Conservation (phyloP, 2,888 invertebrate genomes). For the Caenorhabditis sp. region DNA sequence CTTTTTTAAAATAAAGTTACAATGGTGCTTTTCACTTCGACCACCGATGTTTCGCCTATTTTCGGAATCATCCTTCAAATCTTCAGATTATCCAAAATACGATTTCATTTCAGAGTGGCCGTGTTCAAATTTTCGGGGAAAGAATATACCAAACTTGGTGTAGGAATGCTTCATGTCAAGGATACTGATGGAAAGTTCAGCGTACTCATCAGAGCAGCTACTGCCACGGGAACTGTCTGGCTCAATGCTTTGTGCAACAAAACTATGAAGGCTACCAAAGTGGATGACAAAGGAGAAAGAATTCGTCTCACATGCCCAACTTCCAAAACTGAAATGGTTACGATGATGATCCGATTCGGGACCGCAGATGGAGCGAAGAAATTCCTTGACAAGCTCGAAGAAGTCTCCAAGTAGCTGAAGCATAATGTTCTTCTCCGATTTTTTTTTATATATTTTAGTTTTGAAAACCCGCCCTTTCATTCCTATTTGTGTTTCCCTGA, state of each 20-base stretch:
- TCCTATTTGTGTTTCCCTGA: not conserved
- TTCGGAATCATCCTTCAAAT: too few relatives aligned
- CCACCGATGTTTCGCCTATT: too few relatives aligned
- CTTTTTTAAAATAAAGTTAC: too few relatives aligned
- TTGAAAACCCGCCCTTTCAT: constrained; percentile 1
- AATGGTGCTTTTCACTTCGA: too few relatives aligned
- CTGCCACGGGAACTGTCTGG: constrained; percentile 75
- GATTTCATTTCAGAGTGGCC: constrained; percentile 62
- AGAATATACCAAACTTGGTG: constrained; percentile 72
- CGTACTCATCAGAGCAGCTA: constrained; percentile 74
- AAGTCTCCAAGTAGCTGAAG: constrained; percentile 37
- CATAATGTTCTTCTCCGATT: constrained; percentile 3
- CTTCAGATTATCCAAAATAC: not conserved
- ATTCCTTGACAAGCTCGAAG: constrained; percentile 59
- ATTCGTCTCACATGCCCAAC: constrained; percentile 68
- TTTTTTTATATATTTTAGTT: not conserved
- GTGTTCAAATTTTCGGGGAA: constrained; percentile 72
- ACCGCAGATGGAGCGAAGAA: constrained; percentile 64
- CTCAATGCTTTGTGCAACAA: constrained; percentile 70
- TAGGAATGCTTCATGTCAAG: constrained; percentile 75
- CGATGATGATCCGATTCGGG: constrained; percentile 70
- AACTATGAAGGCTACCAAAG: constrained; percentile 71
- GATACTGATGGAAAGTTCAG: constrained; percentile 68
- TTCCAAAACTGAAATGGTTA: constrained; percentile 67
- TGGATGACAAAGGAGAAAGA: constrained; percentile 68